These are phyloP conservation scores for Temnopleurus reevesii DNA, from an alignment of 53 echinoderm and acorn worm species.

Conservation along the genomic window DNA sequence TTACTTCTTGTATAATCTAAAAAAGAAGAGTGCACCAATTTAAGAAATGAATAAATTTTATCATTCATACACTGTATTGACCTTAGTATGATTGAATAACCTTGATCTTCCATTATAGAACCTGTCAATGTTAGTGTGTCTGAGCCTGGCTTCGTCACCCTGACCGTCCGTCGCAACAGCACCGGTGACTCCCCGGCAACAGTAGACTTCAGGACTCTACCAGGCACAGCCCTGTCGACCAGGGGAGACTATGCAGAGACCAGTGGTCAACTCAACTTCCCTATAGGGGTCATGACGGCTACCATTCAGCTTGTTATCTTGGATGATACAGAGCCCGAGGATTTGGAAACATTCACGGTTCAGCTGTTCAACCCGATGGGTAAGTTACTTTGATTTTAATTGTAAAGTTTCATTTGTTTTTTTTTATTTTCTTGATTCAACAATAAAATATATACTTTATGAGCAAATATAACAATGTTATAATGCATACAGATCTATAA, in stretches of 20 bases:
- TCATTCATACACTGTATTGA: too few relatives aligned
- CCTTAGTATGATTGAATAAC: too few relatives aligned
- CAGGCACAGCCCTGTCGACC: constrained; percentile 70
- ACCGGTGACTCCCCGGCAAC: constrained; percentile 76
- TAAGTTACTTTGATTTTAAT: constrained; percentile 42
- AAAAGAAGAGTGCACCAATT: too few relatives aligned
- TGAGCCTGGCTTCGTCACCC: constrained; percentile 62
- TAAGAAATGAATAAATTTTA: too few relatives aligned
- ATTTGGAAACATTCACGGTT: constrained; percentile 76
- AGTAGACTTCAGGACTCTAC: constrained; percentile 80
- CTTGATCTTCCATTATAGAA: constrained; percentile 40
- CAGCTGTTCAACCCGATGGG: constrained; percentile 87
- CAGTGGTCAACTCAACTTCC: constrained; percentile 71
- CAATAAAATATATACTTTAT: too few relatives aligned
- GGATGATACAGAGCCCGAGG: constrained; percentile 82
- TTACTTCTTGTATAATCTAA: too few relatives aligned
- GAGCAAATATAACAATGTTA: too few relatives aligned
- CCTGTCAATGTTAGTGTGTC: constrained; percentile 58
- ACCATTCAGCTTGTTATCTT: constrained; percentile 63
- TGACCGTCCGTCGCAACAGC: constrained; percentile 80
- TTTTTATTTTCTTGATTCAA: too few relatives aligned
- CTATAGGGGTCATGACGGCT: constrained; percentile 62
- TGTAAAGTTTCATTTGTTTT: not conserved
- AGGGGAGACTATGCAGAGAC: constrained; percentile 65
- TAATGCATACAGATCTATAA: too few relatives aligned